Evolutionary conservation across 2,113 vertebrate genomes (phyloP).

Genomic region (Nematolebias whitei): DNA sequence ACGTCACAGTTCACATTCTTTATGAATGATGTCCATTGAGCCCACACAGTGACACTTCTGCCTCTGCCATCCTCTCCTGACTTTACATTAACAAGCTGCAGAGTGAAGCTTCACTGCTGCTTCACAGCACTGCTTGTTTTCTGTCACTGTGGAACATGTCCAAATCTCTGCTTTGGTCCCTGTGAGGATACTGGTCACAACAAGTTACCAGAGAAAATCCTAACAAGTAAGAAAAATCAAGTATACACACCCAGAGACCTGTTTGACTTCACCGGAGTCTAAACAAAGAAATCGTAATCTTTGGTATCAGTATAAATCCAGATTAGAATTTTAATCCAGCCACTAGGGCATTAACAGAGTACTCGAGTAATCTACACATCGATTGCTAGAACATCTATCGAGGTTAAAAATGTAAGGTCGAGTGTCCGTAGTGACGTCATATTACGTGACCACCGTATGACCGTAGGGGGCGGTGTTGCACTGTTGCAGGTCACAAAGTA

Average conservation of each 20-base stretch:
- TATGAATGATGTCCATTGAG: slow-evolving; percentile 36
- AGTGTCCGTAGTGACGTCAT: too few species aligned
- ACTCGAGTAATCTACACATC: too few species aligned
- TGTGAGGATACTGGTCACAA: too few species aligned
- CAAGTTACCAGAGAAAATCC: too few species aligned
- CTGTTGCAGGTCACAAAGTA: too few species aligned
- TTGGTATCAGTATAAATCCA: slow-evolving; percentile 60
- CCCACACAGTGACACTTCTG: slow-evolving; percentile 36
- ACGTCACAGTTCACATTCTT: slow-evolving; percentile 9
- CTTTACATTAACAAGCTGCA: background rate
- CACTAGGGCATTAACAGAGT: too few species aligned
- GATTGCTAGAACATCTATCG: too few species aligned
- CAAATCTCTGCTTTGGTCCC: background rate
- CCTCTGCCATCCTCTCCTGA: slow-evolving; percentile 13
- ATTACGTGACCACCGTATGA: too few species aligned
- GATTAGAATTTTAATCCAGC: slow-evolving; percentile 68
- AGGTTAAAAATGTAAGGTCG: too few species aligned
- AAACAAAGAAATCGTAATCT: slow-evolving; percentile 55
- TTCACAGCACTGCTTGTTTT: slow-evolving; percentile 6
- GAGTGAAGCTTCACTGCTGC: slow-evolving; percentile 6
- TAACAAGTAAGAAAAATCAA: too few species aligned
- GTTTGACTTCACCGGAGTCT: slow-evolving; percentile 27
- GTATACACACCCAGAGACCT: background rate
- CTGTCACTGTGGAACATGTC: slow-evolving; percentile 11
- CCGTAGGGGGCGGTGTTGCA: too few species aligned